Base-by-base conservation (phyloP, 2,113 vertebrate species). In the Pituophis catenifer region DNA sequence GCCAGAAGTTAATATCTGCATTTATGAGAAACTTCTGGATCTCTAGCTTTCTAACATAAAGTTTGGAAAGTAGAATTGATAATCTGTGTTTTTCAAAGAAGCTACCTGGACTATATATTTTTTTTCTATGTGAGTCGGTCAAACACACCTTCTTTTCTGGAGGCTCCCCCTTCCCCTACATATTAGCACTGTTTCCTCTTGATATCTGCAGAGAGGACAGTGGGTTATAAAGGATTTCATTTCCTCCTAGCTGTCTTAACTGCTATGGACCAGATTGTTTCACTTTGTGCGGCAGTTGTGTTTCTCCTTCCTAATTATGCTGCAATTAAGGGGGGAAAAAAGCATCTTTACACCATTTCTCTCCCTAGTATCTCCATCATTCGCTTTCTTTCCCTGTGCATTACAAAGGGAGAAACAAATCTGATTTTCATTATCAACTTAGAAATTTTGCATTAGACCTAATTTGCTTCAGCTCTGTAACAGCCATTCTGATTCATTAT, bases 401-500 rank as follows among this genome's bases (percentile, higher is more conserved):
- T 29, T 92, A 89, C 29, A 38, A 91, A 93, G 93, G 89, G 70
- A 94, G 89, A 96, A 95, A 91, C 59, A 93, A 94, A 94, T 29
- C 90, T 91, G 91, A 92, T 75, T 65, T 59, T 94, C 86, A 65
- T 38, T 91, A 91, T 94, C 93, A 93, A 92, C 86, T 93, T 92
- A 90, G 92, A 93, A 96, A 85, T 59, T 86, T 48, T 85, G 12
- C 65, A 33, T 59, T 23, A n/a, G 50, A 44, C 1, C 92, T 93
- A 21, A 94, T 81, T 91, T 94, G 65, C 88, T 92, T 89, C 17
- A 75, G 81, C 70, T 95, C 90, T 3, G 8, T 91, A 93, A 93
- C 65, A 89, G 92, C 90, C 15, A 93, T 21, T 65, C 50, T 59
- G 44, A 86, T 44, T 96, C 0, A 4, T 94, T 95, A 90, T 50